A percentile compares a stretch with the other conserved stretches of the same genome.
These are phyloP conservation scores for Spermophilus dauricus DNA, from an alignment of 2,113 vertebrate genomes.

Conservation along the genomic window DNA sequence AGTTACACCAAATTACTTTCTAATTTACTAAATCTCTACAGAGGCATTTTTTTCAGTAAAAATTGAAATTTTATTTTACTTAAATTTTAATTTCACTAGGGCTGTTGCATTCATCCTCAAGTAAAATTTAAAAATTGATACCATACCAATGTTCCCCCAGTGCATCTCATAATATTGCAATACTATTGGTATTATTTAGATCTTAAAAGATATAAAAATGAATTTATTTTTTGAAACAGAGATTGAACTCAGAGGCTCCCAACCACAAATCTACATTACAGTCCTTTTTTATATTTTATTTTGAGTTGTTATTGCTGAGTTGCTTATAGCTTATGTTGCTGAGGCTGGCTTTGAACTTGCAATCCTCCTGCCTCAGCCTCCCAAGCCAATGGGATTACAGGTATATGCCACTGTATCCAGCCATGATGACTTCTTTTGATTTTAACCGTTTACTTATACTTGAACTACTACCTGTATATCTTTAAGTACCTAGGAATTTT, in stretches of 20 bases:
- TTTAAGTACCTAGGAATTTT: not conserved
- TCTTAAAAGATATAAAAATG: not conserved
- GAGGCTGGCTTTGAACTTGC: too few species aligned
- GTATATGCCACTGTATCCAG: too few species aligned
- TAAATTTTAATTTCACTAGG: not conserved
- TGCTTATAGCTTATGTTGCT: too few species aligned
- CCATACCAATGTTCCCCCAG: not conserved
- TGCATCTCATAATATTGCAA: not conserved
- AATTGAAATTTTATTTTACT: not conserved
- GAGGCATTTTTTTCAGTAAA: not conserved
- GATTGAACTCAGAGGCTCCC: too few species aligned
- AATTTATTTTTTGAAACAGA: too few species aligned
- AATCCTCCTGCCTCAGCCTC: too few species aligned
- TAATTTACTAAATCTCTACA: not conserved
- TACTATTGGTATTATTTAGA: not conserved
- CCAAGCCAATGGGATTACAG: too few species aligned
- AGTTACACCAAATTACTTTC: not conserved
- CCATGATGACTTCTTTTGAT: not conserved
- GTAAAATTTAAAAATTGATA: not conserved
- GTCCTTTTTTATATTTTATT: too few species aligned
- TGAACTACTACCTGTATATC: not conserved
- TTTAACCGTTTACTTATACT: not conserved
- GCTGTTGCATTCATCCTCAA: not conserved
- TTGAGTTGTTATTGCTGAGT: too few species aligned
- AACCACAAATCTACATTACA: too few species aligned